Evolutionary conservation across 1,140 invertebrate genomes (phyloP), one percentile per base, ranked within the genome.

Genomic region (Drosophila ananassae): DNA sequence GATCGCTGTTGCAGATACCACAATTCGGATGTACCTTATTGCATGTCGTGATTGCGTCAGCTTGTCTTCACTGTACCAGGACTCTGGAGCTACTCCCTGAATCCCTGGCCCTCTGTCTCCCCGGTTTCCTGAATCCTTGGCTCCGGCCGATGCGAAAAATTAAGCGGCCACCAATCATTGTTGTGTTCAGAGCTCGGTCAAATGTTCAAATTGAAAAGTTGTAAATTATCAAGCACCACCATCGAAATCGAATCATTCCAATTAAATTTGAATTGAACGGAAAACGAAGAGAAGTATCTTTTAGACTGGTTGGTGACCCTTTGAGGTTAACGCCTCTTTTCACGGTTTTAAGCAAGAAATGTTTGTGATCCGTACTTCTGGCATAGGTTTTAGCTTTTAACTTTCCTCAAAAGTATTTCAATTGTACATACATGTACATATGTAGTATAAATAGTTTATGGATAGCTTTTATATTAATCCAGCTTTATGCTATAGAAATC

Each of bases 171-270:
- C 79, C 80, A 83, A 83, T 83, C 80, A 83, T 84, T 83, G 80
- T 80, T 80, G 78, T 79, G 61, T 83, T 75, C 67, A 73, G 73
- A 76, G 81, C 80, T 52, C 60, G 55, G 66, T 41, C 66, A 66
- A 80, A 72, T 79, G 80, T 77, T 85, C 54, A 84, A 85, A 85
- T 84, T 84, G 80, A 84, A 84, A 85, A 84, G 81, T 85, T 84
- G 62, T 77, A 85, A 84, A 84, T 85, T 89, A 87, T 87, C 81
- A 57, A 63, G 68, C 68, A 66, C 48, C 69, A 60, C 72, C 79
- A 90, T 87, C 87, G 77, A 71, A 80, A 80, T 73, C 82, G 85
- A 80, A 90, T 90, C 79, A 83, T 87, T 83, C 87, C 87, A 90
- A 90, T 90, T 90, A 90, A 90, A 90, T 90, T 85, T 84, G 77